Evolutionary conservation across 2,888 invertebrate species (phyloP).

Genomic region (Lagria hirta): DNA sequence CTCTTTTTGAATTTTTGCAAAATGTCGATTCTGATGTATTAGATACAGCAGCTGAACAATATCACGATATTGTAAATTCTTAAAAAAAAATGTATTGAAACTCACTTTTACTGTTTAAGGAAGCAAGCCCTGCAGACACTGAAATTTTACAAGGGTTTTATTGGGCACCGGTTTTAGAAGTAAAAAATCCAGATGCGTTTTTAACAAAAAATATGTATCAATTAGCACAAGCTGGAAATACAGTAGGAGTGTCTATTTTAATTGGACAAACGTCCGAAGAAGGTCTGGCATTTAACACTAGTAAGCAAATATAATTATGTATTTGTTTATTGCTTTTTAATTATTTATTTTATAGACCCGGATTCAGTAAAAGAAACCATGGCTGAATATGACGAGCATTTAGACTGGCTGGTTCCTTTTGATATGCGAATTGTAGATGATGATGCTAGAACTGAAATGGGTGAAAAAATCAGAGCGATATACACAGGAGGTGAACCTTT

Average conservation of each 20-base stretch:
- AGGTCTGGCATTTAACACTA: slow-evolving; percentile 22
- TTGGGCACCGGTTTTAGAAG: slow-evolving; percentile 30
- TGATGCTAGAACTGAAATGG: neutral
- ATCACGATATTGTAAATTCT: neutral
- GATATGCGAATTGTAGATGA: slow-evolving; percentile 1
- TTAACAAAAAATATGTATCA: slow-evolving; percentile 29
- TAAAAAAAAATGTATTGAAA: neutral
- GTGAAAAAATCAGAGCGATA: neutral
- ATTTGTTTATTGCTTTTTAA: too few species aligned
- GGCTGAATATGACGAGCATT: neutral
- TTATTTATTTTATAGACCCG: too few species aligned
- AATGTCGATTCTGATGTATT: slow-evolving; percentile 30
- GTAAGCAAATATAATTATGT: slow-evolving; percentile 17
- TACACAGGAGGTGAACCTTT: slow-evolving; percentile 1
- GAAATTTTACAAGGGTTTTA: neutral
- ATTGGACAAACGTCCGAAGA: slow-evolving; percentile 37
- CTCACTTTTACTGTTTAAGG: too few species aligned
- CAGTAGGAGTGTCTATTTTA: slow-evolving; percentile 30
- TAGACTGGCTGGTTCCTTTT: neutral
- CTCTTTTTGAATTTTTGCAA: slow-evolving; percentile 32
- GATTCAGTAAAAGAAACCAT: neutral
- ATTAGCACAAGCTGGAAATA: slow-evolving; percentile 26
- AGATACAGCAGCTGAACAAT: slow-evolving; percentile 20
- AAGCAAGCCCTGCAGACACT: too few species aligned
- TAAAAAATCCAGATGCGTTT: slow-evolving; percentile 29